Evolutionary conservation across 1,140 invertebrate species (phyloP).

Genomic region (Meteorus sp.): DNA sequence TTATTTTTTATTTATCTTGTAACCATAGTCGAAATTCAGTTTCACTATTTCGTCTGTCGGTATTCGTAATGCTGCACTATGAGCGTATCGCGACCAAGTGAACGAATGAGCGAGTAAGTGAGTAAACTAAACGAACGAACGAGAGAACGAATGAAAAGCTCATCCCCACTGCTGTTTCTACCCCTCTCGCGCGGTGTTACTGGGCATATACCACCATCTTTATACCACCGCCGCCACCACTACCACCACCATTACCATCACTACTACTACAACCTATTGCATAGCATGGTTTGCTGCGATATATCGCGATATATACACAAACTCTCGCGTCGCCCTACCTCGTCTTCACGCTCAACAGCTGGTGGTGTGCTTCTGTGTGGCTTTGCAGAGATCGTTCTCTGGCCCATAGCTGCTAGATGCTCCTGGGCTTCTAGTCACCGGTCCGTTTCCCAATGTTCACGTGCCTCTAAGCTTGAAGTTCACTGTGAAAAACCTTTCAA

Average conservation of each 20-base stretch:
- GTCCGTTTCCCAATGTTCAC: constrained; percentile 8
- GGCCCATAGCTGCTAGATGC: constrained; percentile 39
- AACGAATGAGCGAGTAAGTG: too few species aligned
- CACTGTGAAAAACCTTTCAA: too few species aligned
- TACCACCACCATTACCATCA: constrained; percentile 31
- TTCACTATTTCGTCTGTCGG: too few species aligned
- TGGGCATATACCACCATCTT: constrained; percentile 4
- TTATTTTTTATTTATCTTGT: too few species aligned
- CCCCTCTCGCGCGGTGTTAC: constrained; percentile 1
- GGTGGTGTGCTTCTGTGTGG: constrained; percentile 16
- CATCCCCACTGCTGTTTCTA: background rate
- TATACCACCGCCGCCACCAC: constrained; percentile 11
- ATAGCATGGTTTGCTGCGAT: constrained; percentile 44
- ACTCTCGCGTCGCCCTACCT: too few species aligned
- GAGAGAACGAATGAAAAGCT: too few species aligned
- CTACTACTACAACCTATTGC: background rate
- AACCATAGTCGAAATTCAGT: too few species aligned
- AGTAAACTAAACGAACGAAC: too few species aligned
- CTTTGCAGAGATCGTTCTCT: constrained; percentile 36
- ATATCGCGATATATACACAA: constrained; percentile 56
- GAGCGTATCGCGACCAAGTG: too few species aligned
- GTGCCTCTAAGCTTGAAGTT: too few species aligned
- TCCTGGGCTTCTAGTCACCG: constrained; percentile 3
- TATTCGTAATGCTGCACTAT: too few species aligned
- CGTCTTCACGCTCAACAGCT: constrained; percentile 47